Conservation (phyloP, 2,113 vertebrate species). For the Conger conger region DNA sequence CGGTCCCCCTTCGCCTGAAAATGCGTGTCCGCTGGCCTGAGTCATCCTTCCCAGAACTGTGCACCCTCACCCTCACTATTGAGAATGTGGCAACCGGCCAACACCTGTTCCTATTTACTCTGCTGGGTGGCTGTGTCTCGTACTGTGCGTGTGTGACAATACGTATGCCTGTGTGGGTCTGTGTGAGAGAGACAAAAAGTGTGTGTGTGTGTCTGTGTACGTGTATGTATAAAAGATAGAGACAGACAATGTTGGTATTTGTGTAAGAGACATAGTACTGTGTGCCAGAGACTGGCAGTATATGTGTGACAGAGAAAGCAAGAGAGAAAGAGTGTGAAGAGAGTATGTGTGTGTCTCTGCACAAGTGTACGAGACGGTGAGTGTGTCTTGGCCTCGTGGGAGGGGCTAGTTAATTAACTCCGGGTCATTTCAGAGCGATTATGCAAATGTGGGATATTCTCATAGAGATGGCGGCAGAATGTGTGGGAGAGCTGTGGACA, state of each 20-base stretch:
- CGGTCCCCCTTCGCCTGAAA: not conserved
- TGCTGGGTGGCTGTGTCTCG: not conserved
- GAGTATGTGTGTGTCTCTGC: not conserved
- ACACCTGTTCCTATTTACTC: conserved; percentile 1
- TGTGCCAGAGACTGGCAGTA: too few species aligned
- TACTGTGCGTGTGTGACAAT: not conserved
- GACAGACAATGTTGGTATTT: not conserved
- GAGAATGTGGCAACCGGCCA: not conserved
- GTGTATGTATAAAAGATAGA: not conserved
- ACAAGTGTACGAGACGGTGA: not conserved
- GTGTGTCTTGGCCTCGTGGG: not conserved
- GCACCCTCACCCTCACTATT: not conserved
- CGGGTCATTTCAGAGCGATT: not conserved
- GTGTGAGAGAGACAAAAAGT: too few species aligned
- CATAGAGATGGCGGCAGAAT: not conserved
- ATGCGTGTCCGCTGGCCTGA: not conserved
- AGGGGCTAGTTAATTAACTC: not conserved
- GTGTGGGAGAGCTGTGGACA: not conserved
- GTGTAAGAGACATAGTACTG: not conserved
- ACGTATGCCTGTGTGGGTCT: not conserved
- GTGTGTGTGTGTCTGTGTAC: not conserved
- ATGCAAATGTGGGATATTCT: not conserved
- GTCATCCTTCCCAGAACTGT: conserved; percentile 4
- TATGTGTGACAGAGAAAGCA: not conserved
- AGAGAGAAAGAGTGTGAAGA: not conserved